These are phyloP conservation scores for Cetoscarus ocellatus DNA, from an alignment of 2,797 vertebrate species.

Conservation along the genomic window DNA sequence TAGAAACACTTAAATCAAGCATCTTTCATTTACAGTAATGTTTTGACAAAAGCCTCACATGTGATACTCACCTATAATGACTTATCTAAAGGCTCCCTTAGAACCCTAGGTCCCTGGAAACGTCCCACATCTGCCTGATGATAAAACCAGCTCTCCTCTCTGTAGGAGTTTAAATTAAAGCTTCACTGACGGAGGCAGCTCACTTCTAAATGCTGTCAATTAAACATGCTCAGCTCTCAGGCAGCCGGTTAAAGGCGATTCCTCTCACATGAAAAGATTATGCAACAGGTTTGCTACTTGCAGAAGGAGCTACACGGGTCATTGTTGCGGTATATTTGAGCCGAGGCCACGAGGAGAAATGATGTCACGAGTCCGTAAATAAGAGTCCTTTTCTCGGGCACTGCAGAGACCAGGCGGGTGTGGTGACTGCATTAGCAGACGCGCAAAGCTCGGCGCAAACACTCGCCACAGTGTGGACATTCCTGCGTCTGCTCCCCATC, in stretches of 20 bases:
- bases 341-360: constrained; percentile 53
- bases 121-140: too few species aligned
- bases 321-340: constrained; percentile 10
- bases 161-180: constrained; percentile 11
- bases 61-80: too few species aligned
- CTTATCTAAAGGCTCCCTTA: too few species aligned
- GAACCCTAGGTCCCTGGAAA: too few species aligned
- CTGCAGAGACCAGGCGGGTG: constrained; percentile 87
- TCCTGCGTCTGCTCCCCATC: constrained; percentile 19
- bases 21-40: too few species aligned
- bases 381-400: constrained; percentile 82
- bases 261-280: constrained; percentile 60
- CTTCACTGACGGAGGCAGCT: constrained; percentile 15
- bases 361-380: constrained; percentile 83
- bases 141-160: not conserved
- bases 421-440: constrained; percentile 86
- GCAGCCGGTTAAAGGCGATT: constrained; percentile 12
- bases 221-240: constrained; percentile 32
- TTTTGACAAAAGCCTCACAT: too few species aligned
- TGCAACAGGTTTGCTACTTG: constrained; percentile 82
- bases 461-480: constrained; percentile 42
- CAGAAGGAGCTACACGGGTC: constrained; percentile 40
- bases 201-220: constrained; percentile 17
- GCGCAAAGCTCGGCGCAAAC: constrained; percentile 65
- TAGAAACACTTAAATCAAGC: too few species aligned